phyloP scores from a whole-genome alignment of 2,888 invertebrate species.

The Tanytarsus gracilentus region DNA sequence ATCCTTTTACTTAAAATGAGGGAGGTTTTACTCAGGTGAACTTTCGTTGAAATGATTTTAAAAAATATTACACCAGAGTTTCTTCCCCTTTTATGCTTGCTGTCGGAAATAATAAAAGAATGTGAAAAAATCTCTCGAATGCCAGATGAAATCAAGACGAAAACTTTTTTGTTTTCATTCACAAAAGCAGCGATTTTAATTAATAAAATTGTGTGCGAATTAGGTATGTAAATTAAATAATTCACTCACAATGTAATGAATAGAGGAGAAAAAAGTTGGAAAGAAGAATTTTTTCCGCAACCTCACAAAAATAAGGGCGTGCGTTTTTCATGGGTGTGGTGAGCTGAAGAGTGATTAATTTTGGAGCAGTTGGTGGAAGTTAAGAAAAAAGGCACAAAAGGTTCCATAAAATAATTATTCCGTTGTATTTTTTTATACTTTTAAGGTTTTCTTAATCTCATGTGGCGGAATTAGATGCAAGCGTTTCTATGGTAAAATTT shows the following conservation, averaged over 20 bases:
- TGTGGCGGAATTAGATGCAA: too few relatives aligned
- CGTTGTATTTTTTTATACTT: too few relatives aligned
- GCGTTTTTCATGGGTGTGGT: background rate
- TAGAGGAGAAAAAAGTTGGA: background rate
- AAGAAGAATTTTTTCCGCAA: background rate
- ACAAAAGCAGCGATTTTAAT: conserved; percentile 23
- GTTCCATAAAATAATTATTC: too few relatives aligned
- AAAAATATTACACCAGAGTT: too few relatives aligned
- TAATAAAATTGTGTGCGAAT: conserved; percentile 10
- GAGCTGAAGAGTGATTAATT: background rate
- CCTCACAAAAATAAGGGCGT: background rate
- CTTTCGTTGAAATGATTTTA: too few relatives aligned
- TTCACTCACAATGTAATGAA: background rate
- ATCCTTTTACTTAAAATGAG: background rate
- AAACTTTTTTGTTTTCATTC: too few relatives aligned
- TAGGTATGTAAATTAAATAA: conserved; percentile 14
- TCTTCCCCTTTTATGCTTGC: too few relatives aligned
- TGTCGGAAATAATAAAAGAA: background rate
- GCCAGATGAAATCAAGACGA: conserved; percentile 13
- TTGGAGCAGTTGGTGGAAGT: background rate
- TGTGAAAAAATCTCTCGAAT: background rate
- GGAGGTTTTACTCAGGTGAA: background rate
- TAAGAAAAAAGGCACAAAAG: too few relatives aligned
- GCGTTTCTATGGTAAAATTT: too few relatives aligned
- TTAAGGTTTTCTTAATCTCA: too few relatives aligned